These are phyloP conservation scores for Drosophila funebris DNA, from an alignment of 1,140 invertebrate genomes.

Conservation along the genomic window DNA sequence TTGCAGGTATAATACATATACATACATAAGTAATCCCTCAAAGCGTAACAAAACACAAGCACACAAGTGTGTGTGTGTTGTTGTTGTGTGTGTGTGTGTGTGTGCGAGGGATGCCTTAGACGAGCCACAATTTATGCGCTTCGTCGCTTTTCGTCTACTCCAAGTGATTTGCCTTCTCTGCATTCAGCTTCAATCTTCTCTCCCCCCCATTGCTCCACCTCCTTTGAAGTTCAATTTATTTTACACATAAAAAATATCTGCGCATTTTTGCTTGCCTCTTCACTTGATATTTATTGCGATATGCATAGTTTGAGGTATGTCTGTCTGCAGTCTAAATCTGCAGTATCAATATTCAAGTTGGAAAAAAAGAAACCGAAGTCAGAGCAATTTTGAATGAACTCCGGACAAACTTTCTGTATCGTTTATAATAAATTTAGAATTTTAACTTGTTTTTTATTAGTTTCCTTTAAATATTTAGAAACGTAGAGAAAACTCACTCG, in stretches of 20 bases:
- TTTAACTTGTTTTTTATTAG: no score
- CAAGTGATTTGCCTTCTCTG: constrained; percentile 63
- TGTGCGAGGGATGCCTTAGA: constrained; percentile 36
- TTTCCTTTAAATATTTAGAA: no score
- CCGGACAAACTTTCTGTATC: no score
- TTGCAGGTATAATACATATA: constrained; percentile 53
- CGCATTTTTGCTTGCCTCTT: constrained; percentile 48
- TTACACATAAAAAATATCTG: constrained; percentile 74
- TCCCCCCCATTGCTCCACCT: constrained; percentile 3
- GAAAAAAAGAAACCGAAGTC: no score
- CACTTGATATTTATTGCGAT: constrained; percentile 50
- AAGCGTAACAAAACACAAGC: constrained; percentile 70
- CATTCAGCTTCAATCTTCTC: constrained; percentile 2
- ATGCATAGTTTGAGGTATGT: constrained; percentile 32
- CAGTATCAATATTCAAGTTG: no score
- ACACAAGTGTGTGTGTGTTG: constrained; percentile 26
- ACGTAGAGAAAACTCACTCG: no score
- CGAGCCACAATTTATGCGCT: constrained; percentile 74
- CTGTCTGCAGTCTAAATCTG: not conserved
- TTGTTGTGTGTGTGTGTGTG: constrained; percentile 23
- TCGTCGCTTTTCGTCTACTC: constrained; percentile 77
- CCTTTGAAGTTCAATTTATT: constrained; percentile 72
- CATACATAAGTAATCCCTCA: constrained; percentile 59
- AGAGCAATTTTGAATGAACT: no score
- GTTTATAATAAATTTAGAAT: no score